phyloP scores from a whole-genome alignment of 2,797 vertebrate species.

The Naso thynnoides region DNA sequence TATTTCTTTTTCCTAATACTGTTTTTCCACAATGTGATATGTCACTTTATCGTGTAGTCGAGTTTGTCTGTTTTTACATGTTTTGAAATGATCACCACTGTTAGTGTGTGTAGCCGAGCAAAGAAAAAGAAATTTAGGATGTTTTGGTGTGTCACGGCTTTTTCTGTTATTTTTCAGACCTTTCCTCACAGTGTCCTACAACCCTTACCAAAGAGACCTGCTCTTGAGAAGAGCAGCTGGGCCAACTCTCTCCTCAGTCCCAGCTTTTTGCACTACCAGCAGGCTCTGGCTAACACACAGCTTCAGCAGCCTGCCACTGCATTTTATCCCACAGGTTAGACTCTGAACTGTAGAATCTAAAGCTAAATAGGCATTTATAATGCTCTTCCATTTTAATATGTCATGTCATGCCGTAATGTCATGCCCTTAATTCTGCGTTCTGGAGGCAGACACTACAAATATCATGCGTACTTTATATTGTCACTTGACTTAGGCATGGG shows the following conservation, averaged over 20 bases:
- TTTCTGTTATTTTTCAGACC: conserved; percentile 83
- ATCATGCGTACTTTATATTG: neutral
- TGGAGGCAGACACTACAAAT: neutral
- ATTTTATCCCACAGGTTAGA: conserved; percentile 80
- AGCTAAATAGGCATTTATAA: neutral
- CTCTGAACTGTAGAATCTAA: neutral
- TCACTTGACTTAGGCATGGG: neutral
- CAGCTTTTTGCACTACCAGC: conserved; percentile 96
- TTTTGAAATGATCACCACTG: conserved; percentile 14
- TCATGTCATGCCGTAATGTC: neutral
- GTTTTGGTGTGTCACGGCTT: conserved; percentile 36
- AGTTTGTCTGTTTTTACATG: conserved; percentile 37
- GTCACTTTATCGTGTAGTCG: conserved; percentile 59
- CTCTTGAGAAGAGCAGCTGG: conserved; percentile 95
- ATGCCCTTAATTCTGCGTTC: neutral
- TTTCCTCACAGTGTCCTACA: conserved; percentile 93
- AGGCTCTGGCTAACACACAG: conserved; percentile 93
- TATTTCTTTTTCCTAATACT: conserved; percentile 56
- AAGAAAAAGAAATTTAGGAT: neutral
- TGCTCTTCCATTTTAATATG: neutral
- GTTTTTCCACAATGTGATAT: conserved; percentile 58
- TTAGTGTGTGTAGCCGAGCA: conserved; percentile 24
- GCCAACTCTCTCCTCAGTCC: conserved; percentile 91
- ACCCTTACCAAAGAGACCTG: conserved; percentile 97
- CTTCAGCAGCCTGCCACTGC: conserved; percentile 88